A percentile compares a stretch with the other conserved stretches of the same genome.
Conservation (phyloP, 1,140 invertebrate genomes). For the honey bee (Apis mellifera) region Amel_HAv3.1 CM009932.2:5660001-5660500, state of each 20-base stretch:
- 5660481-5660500: neutral
- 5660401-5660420: constrained; percentile 79
- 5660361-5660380: constrained; percentile 83
- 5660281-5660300: constrained; percentile 64
- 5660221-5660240: neutral
- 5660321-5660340: constrained; percentile 79
- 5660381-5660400: constrained; percentile 81
- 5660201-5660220: constrained; percentile 66
- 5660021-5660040: constrained; percentile 84
- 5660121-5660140: constrained; percentile 78
- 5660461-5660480: neutral
- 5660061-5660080: constrained; percentile 84
- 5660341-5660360: constrained; percentile 79
- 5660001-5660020: constrained; percentile 83
- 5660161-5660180: neutral
- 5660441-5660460: neutral
- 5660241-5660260: constrained; percentile 58
- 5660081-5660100: constrained; percentile 84
- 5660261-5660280: constrained; percentile 69
- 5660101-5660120: constrained; percentile 82
- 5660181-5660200: constrained; percentile 46
- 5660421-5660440: constrained; percentile 82
- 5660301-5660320: constrained; percentile 42
- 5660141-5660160: neutral
- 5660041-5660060: constrained; percentile 82